Evolutionary conservation across 1,140 invertebrate species (phyloP).

Genomic region (Apis cerana): DNA sequence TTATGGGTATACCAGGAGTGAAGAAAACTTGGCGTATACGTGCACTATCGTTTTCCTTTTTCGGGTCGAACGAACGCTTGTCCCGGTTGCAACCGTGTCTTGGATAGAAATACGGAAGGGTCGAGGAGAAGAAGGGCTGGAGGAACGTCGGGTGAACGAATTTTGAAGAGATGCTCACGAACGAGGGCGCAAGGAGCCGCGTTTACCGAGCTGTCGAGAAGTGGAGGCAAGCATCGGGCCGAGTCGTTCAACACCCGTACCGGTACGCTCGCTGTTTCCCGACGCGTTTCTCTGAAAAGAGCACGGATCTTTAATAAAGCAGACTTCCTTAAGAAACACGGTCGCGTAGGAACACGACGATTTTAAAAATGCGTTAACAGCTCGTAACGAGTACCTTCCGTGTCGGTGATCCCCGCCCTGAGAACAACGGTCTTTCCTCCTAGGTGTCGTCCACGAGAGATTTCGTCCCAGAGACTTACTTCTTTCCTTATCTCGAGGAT

Average conservation of each 20-base stretch:
- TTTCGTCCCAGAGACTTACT: constrained; percentile 6
- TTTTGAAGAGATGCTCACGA: neutral
- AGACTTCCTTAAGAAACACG: constrained; percentile 15
- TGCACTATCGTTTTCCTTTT: neutral
- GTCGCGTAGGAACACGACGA: constrained; percentile 9
- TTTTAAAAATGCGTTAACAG: constrained; percentile 48
- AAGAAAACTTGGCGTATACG: neutral
- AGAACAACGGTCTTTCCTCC: neutral
- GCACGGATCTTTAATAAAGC: neutral
- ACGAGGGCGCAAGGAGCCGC: neutral
- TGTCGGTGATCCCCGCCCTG: constrained; percentile 26
- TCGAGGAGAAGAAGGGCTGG: neutral
- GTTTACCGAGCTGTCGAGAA: constrained; percentile 44
- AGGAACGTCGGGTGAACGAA: constrained; percentile 14
- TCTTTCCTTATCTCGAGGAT: constrained; percentile 29
- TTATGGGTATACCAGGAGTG: too few species aligned
- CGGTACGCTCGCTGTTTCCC: constrained; percentile 22
- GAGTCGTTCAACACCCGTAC: constrained; percentile 33
- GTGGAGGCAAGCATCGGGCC: constrained; percentile 21
- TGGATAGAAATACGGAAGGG: neutral
- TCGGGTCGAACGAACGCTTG: too few species aligned
- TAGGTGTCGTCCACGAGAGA: constrained; percentile 41
- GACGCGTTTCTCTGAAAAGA: neutral
- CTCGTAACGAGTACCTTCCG: constrained; percentile 32
- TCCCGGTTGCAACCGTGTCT: neutral